Evolutionary conservation across 1,140 invertebrate species (phyloP), one percentile per base, ranked within the genome.

Genomic region (Reticulitermes speratus): DNA sequence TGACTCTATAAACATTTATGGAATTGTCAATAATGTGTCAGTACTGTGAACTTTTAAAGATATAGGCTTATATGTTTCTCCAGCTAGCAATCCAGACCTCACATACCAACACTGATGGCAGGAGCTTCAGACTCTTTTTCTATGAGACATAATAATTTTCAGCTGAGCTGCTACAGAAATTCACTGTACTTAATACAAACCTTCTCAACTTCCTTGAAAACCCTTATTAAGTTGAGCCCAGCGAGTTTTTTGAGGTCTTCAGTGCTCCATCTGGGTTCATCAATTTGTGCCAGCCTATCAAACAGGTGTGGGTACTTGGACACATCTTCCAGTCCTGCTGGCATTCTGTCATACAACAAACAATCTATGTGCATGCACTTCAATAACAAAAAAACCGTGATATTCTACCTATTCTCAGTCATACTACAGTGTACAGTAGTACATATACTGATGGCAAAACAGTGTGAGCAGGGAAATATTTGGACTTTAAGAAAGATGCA

Each of bases 171-270:
- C 3, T n/a, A 25, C 9, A 25, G 21, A 19, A 8, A 23, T 11
- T 19, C 25, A 32, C 3, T 59, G 25, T 38, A 59, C 16, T 85
- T 30, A 7, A 55, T 55, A n/a, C 89, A 93, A 88, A 95, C 95
- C 91, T 92, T 90, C 91, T 98, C 97, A 69, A 96, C 97, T 89
- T 95, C 94, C 86, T 94, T 93, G 90, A 98, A 95, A 87, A 97
- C 97, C 89, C 97, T 93, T 85, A 98, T 92, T 87, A 98, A 94
- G 91, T 98, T 98, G 89, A 95, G 93, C 59, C 97, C 97, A 30
- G 96, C 97, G 88, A 98, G 91, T 91, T 97, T 97, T 88, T 96
- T 95, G 87, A 98, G 93, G 89, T 98, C 96, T 0, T 95, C 94
- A 88, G 97, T 94, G 84, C 94, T 95, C 97, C 97, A 98, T 44